A percentile compares a stretch with the other conserved stretches of the same genome.
phyloP scores from a whole-genome alignment of 1,140 invertebrate genomes.

The Zophobas atratus region DNA sequence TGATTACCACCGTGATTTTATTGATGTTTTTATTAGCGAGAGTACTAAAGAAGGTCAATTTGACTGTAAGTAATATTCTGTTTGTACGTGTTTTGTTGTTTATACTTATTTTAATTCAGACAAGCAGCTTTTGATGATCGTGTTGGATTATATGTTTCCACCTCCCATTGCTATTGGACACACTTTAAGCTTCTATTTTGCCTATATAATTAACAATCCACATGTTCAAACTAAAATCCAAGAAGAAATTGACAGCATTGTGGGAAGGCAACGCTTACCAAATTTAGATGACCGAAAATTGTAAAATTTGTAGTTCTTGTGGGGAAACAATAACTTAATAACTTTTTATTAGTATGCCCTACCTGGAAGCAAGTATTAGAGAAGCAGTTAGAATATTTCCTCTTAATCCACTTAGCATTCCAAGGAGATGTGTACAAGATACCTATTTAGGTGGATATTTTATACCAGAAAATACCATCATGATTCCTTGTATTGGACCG shows the following conservation, averaged over 20 bases:
- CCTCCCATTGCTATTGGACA: conserved; percentile 77
- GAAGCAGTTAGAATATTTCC: conserved; percentile 70
- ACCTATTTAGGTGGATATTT: conserved; percentile 68
- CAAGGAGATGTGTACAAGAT: conserved; percentile 66
- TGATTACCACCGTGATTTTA: conserved; percentile 50
- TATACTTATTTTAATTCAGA: conserved; percentile 65
- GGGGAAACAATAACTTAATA: not conserved
- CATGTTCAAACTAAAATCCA: conserved; percentile 74
- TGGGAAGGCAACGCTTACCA: conserved; percentile 68
- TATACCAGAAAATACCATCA: conserved; percentile 69
- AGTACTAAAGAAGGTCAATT: conserved; percentile 42
- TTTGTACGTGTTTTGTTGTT: conserved; percentile 45
- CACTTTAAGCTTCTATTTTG: conserved; percentile 73
- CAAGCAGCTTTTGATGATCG: conserved; percentile 68
- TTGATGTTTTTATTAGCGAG: conserved; percentile 49
- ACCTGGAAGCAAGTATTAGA: conserved; percentile 69
- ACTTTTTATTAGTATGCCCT: conserved; percentile 66
- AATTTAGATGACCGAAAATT: conserved; percentile 68
- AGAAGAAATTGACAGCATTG: conserved; percentile 73
- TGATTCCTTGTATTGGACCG: conserved; percentile 67
- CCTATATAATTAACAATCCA: conserved; percentile 72
- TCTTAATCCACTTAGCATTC: conserved; percentile 68
- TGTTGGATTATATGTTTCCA: conserved; percentile 75
- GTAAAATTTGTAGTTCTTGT: conserved; percentile 54
- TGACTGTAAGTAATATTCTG: not conserved